Evolutionary conservation across 1,140 invertebrate species (phyloP).

Genomic region (Calephelis nemesis): DNA sequence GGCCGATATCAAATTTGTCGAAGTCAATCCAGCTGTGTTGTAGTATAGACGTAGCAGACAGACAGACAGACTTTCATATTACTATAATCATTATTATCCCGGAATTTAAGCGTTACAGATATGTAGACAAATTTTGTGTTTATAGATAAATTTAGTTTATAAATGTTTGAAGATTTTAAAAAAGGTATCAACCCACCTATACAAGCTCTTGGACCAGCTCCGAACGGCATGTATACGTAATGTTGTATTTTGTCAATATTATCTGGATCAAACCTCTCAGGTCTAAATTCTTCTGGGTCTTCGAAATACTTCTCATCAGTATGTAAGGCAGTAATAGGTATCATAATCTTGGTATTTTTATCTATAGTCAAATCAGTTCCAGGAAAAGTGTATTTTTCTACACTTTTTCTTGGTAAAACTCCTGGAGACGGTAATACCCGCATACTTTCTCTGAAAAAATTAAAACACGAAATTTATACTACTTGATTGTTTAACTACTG

Average conservation of each 20-base stretch:
- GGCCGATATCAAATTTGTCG: no score
- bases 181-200: no score
- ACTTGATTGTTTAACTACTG: no score
- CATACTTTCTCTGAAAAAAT: conserved; percentile 31
- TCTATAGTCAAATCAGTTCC: conserved; percentile 29
- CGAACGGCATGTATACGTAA: conserved; percentile 32
- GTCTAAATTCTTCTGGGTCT: conserved; percentile 25
- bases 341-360: conserved; percentile 29
- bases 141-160: no score
- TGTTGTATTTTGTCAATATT: conserved; percentile 7
- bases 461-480: no score
- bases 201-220: conserved; percentile 23
- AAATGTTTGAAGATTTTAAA: no score
- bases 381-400: conserved; percentile 30
- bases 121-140: no score
- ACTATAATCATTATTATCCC: no score
- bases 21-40: no score
- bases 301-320: conserved; percentile 30
- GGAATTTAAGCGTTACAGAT: no score
- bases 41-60: no score
- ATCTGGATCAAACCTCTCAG: conserved; percentile 28
- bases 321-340: conserved; percentile 31
- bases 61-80: no score
- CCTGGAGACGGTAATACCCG: conserved; percentile 30
- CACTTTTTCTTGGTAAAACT: conserved; percentile 25